These are phyloP conservation scores for Gorsachius magnificus DNA, from an alignment of 2,797 vertebrate genomes.

Conservation along the genomic window DNA sequence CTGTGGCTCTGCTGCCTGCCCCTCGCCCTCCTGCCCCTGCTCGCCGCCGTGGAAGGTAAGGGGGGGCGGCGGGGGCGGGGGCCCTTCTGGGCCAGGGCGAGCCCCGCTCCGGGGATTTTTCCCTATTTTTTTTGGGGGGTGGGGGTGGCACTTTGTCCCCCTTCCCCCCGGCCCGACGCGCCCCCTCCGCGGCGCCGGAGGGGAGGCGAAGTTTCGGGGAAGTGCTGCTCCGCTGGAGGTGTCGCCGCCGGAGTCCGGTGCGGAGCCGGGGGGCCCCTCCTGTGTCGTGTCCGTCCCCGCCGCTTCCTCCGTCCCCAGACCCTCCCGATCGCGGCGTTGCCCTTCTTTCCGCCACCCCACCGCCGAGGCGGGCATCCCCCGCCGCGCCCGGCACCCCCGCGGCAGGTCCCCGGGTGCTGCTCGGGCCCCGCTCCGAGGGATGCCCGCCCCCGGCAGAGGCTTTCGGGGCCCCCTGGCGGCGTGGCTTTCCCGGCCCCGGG, in stretches of 20 bases:
- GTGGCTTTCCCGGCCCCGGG: neutral
- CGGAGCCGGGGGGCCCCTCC: neutral
- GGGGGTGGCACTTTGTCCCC: neutral
- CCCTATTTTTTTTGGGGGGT: too few relatives aligned
- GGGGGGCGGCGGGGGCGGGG: neutral
- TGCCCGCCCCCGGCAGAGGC: neutral
- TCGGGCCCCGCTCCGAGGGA: neutral
- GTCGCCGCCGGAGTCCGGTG: neutral
- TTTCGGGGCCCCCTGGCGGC: neutral
- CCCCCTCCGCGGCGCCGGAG: neutral
- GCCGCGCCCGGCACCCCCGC: neutral
- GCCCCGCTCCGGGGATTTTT: neutral
- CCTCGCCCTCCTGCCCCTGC: conserved; percentile 70
- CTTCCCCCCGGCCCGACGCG: neutral
- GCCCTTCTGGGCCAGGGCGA: conserved; percentile 13
- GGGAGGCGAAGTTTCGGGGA: conserved; percentile 60
- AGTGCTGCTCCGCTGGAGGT: conserved; percentile 49
- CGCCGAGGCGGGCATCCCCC: neutral
- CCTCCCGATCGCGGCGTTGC: neutral
- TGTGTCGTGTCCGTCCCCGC: neutral
- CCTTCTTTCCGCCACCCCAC: neutral
- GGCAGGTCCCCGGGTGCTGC: neutral
- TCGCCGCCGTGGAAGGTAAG: conserved; percentile 75
- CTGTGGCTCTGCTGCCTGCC: conserved; percentile 63
- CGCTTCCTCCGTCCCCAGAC: neutral